Percentiles rank a stretch among this genome's conserved stretches.
Conservation (phyloP, 2,797 vertebrate genomes). For the Eulemur mongoz region DNA sequence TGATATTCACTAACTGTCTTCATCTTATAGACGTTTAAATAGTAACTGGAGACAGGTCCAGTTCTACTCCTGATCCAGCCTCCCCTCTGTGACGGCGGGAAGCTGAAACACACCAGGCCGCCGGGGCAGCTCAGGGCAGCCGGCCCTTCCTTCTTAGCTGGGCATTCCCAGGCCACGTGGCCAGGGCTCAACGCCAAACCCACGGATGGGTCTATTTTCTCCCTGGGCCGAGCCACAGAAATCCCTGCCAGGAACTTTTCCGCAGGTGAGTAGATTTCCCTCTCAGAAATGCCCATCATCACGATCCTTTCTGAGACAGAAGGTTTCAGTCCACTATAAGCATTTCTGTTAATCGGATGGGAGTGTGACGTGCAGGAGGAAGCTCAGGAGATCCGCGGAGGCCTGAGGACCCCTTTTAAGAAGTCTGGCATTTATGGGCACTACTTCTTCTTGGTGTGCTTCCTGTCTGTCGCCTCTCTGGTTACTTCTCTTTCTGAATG, state of each 20-base stretch:
- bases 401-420: neutral
- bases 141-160: neutral
- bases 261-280: neutral
- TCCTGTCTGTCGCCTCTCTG: neutral
- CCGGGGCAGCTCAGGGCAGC: no score
- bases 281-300: neutral
- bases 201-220: neutral
- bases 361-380: neutral
- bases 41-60: neutral
- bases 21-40: neutral
- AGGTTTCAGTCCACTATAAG: neutral
- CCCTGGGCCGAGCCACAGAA: neutral
- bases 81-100: neutral
- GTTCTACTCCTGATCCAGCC: neutral
- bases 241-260: neutral
- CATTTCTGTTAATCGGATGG: neutral
- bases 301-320: neutral
- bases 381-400: fast-evolving
- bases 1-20: neutral
- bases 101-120: neutral
- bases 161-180: neutral
- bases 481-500: neutral
- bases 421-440: neutral
- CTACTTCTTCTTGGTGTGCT: neutral
- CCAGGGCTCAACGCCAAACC: neutral